A percentile compares a stretch with the other conserved stretches of the same genome.
Conservation (phyloP, 2,113 vertebrate genomes). For the Periophthalmus modestus region DNA sequence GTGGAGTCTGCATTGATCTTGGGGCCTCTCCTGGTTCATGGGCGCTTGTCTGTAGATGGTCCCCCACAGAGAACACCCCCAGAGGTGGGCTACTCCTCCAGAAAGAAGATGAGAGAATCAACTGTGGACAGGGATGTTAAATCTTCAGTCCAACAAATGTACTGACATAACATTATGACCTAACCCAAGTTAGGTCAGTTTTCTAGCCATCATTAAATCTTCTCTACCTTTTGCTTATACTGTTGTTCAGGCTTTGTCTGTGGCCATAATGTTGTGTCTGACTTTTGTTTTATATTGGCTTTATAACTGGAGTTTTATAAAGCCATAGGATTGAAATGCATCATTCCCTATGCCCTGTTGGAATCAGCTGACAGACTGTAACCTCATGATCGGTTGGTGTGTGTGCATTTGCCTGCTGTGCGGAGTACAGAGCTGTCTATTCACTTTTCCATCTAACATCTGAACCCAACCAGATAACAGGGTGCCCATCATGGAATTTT, state of each 20-base stretch:
- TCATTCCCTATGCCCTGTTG: background rate
- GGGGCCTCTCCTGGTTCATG: conserved; percentile 17
- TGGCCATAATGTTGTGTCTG: background rate
- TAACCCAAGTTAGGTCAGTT: background rate
- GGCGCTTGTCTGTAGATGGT: conserved; percentile 19
- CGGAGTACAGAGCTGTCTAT: conserved; percentile 10
- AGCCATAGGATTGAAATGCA: background rate
- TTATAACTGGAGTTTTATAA: background rate
- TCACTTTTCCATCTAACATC: conserved; percentile 29
- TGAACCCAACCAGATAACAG: conserved; percentile 27
- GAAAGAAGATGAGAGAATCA: conserved; percentile 34
- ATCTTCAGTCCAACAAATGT: background rate
- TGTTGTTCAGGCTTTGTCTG: background rate
- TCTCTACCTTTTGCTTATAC: background rate
- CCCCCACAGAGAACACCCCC: conserved; percentile 42
- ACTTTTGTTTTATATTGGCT: background rate
- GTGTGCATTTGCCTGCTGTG: background rate
- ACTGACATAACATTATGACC: background rate
- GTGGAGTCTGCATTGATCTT: conserved; percentile 55
- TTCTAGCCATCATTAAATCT: background rate
- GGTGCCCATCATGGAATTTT: conserved; percentile 10
- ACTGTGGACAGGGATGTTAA: conserved; percentile 11
- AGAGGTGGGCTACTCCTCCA: conserved; percentile 29
- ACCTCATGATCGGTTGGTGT: background rate
- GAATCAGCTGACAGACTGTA: background rate